Evolutionary conservation across 2,113 vertebrate genomes (phyloP).

Genomic region (Danio rerio): DNA sequence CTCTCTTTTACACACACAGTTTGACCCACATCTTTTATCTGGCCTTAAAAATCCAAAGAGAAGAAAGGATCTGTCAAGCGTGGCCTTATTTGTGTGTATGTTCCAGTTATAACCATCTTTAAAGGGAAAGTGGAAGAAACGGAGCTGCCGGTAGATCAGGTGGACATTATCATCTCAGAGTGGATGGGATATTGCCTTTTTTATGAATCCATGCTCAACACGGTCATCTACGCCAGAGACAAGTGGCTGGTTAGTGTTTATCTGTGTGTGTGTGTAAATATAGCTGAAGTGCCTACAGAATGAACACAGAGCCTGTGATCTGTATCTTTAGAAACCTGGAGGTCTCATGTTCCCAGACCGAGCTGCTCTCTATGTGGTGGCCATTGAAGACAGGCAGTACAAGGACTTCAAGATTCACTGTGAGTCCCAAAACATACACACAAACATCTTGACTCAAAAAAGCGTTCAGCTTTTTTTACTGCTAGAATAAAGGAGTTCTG

Average conservation of each 20-base stretch:
- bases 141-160: conserved; percentile 93
- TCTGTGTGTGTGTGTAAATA: conserved; percentile 17
- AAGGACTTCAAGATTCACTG: conserved; percentile 99
- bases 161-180: conserved; percentile 98
- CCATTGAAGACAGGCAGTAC: conserved; percentile 97
- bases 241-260: conserved; percentile 92
- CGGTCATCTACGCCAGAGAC: conserved; percentile 96
- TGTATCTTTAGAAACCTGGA: conserved; percentile 93
- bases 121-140: conserved; percentile 98
- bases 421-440: conserved; percentile 72
- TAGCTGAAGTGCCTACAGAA: background rate
- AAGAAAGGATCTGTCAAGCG: background rate
- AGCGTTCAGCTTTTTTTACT: too few species aligned
- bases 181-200: conserved; percentile 99
- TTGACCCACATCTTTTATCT: conserved; percentile 14
- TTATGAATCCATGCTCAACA: conserved; percentile 99
- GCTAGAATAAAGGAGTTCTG: too few species aligned
- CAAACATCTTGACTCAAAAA: background rate
- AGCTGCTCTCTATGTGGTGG: conserved; percentile 94
- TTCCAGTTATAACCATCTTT: conserved; percentile 97
- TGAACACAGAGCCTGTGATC: conserved; percentile 64
- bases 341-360: conserved; percentile 99
- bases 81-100: conserved; percentile 42
- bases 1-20: background rate
- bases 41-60: background rate